A percentile compares a stretch with the other conserved stretches of the same genome.
These are phyloP conservation scores for Perizoma flavofasciatum DNA, from an alignment of 2,888 invertebrate genomes.

Conservation along the genomic window DNA sequence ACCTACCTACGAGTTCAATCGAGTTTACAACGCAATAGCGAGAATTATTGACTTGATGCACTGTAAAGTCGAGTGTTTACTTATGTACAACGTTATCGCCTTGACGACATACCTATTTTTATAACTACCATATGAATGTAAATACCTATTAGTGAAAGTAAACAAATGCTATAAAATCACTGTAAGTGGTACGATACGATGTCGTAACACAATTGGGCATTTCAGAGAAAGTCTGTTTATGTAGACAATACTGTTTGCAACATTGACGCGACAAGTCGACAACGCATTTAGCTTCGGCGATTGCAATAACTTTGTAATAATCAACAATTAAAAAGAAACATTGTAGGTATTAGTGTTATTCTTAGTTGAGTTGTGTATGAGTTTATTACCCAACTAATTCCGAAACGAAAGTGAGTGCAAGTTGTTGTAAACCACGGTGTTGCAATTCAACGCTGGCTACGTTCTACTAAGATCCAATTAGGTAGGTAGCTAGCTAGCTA, in stretches of 20 bases:
- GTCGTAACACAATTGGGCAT: constrained; percentile 5
- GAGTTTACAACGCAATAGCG: constrained; percentile 12
- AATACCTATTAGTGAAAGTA: constrained; percentile 1
- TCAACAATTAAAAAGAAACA: too few species aligned
- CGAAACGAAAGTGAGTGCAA: too few species aligned
- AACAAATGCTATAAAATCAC: background rate
- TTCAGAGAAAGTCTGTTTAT: constrained; percentile 15
- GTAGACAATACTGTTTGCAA: constrained; percentile 11
- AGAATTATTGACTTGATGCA: constrained; percentile 7
- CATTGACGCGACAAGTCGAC: constrained; percentile 15
- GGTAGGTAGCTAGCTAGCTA: too few species aligned
- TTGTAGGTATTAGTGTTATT: too few species aligned
- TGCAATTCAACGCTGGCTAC: background rate
- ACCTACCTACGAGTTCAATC: constrained; percentile 14
- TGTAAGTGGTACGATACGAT: background rate
- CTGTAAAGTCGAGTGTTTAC: background rate
- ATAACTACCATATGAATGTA: constrained; percentile 1
- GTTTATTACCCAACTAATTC: too few species aligned
- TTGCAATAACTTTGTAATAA: too few species aligned
- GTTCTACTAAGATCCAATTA: constrained; percentile 21
- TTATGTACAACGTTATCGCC: constrained; percentile 1
- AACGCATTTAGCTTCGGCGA: too few species aligned
- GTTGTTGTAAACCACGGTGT: background rate
- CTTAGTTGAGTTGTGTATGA: too few species aligned
- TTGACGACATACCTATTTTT: constrained; percentile 8